These are phyloP conservation scores for Thamnophis elegans DNA, from an alignment of 2,797 vertebrate genomes.

Conservation along the genomic window DNA sequence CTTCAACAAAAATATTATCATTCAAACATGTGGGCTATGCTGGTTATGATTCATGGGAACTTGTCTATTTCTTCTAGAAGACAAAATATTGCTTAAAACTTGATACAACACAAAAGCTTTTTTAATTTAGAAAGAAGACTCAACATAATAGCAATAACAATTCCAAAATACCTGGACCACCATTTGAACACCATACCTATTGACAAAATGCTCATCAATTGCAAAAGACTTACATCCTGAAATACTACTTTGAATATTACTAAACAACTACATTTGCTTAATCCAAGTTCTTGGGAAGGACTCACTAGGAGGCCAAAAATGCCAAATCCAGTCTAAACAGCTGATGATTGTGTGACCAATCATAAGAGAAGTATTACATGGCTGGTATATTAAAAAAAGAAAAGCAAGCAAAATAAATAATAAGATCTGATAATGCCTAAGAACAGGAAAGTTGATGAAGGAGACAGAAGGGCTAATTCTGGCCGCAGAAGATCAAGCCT, in stretches of 20 bases:
- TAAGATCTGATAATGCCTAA: background rate
- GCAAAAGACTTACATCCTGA: no score
- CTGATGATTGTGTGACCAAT: no score
- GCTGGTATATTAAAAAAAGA: no score
- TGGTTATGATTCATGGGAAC: background rate
- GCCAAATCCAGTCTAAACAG: no score
- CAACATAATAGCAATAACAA: background rate
- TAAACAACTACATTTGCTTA: no score
- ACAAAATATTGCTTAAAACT: background rate
- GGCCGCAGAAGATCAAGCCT: background rate
- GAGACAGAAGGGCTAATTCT: background rate
- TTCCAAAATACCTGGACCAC: no score
- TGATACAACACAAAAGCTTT: background rate
- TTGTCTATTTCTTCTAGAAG: background rate
- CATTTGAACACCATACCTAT: no score
- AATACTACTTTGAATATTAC: no score
- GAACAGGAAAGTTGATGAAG: background rate
- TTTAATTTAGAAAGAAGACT: background rate
- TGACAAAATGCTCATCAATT: no score
- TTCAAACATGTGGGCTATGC: background rate
- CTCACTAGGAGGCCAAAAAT: no score
- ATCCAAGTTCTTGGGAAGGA: no score
- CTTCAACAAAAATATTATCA: background rate
- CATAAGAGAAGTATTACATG: no score
- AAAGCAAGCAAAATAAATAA: background rate